Evolutionary conservation across 2,113 vertebrate genomes (phyloP).

Genomic region (Pelobates fuscus): DNA sequence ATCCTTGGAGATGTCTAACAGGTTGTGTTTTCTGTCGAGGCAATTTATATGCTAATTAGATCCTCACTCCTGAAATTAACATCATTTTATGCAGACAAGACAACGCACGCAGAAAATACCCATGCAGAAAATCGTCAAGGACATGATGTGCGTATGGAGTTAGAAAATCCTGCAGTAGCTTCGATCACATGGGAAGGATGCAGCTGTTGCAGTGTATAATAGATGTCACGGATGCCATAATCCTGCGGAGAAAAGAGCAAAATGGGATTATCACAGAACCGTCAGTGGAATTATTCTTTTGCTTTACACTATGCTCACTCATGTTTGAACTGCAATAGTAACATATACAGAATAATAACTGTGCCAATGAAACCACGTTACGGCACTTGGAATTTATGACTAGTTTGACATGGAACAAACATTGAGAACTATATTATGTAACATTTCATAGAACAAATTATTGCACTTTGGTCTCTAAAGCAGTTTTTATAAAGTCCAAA

Average conservation of each 20-base stretch:
- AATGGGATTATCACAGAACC: not conserved
- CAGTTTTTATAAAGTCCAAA: too few species aligned
- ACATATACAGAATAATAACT: not conserved
- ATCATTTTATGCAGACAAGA: conserved; percentile 25
- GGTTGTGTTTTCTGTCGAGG: conserved; percentile 31
- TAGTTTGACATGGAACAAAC: too few species aligned
- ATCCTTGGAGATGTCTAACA: conserved; percentile 40
- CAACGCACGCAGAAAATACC: conserved; percentile 16
- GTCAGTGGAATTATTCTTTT: too few species aligned
- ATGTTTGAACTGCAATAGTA: too few species aligned
- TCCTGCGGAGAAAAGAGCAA: not conserved
- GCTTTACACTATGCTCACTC: too few species aligned
- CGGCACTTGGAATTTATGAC: not conserved
- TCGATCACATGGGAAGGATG: conserved; percentile 14
- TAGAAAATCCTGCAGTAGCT: conserved; percentile 2
- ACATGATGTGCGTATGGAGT: conserved; percentile 14
- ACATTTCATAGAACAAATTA: too few species aligned
- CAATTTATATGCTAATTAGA: conserved; percentile 50
- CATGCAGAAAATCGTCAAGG: conserved; percentile 33
- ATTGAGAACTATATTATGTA: too few species aligned
- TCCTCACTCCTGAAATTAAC: conserved; percentile 28
- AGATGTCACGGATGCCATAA: conserved; percentile 25
- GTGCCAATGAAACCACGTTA: not conserved
- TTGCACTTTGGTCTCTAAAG: too few species aligned
- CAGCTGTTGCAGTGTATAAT: conserved; percentile 16